Conservation (phyloP, 2,113 vertebrate genomes). For the Lagenorhynchus albirostris region DNA sequence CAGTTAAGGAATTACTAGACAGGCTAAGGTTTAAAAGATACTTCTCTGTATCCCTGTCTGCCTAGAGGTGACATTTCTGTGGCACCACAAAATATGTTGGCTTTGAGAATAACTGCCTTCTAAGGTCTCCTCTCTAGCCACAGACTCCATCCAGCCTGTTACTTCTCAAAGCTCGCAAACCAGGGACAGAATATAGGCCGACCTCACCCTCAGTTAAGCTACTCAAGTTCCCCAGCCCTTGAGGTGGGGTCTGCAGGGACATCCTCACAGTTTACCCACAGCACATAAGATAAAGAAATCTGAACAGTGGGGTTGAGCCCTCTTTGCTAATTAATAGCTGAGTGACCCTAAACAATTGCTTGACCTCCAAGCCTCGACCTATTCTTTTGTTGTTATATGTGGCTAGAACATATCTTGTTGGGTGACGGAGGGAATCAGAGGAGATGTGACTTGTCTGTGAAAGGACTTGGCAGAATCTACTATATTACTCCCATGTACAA, state of each 20-base stretch:
- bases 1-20: background rate
- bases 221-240: background rate
- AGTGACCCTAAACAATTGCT: background rate
- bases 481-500: background rate
- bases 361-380: too few species aligned
- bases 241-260: rapidly evolving
- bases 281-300: rapidly evolving
- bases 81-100: too few species aligned
- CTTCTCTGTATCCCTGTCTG: background rate
- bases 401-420: background rate
- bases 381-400: background rate
- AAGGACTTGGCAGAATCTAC: background rate
- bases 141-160: background rate
- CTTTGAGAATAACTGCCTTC: background rate
- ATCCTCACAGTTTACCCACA: background rate
- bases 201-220: background rate
- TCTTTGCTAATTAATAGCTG: background rate
- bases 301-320: background rate
- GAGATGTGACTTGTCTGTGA: background rate
- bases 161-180: background rate
- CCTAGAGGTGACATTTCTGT: background rate
- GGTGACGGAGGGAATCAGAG: rapidly evolving
- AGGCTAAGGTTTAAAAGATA: background rate
- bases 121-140: background rate
- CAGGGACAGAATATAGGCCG: rapidly evolving